Evolutionary conservation across 2,797 vertebrate genomes (phyloP).

Genomic region (Esox lucius): DNA sequence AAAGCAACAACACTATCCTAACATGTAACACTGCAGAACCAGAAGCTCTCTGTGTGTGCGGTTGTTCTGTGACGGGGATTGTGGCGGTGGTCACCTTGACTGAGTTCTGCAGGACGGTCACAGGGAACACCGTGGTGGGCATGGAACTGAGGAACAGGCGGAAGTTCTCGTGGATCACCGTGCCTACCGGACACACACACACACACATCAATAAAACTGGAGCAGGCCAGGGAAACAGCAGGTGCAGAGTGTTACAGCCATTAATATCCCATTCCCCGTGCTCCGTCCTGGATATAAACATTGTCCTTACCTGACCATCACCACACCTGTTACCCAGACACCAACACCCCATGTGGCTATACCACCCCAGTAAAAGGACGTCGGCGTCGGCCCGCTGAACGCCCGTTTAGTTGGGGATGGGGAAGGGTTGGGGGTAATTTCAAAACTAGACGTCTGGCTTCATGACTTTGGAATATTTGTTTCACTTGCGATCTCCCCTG

Average conservation of each 20-base stretch:
- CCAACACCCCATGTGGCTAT: neutral
- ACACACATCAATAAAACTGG: neutral
- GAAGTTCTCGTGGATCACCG: constrained; percentile 77
- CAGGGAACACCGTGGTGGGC: constrained; percentile 81
- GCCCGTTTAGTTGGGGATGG: too few species aligned
- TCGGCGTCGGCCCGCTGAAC: too few species aligned
- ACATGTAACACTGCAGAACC: too few species aligned
- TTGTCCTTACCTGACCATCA: neutral
- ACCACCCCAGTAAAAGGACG: too few species aligned
- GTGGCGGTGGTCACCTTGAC: constrained; percentile 74
- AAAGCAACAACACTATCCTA: too few species aligned
- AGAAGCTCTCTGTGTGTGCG: too few species aligned
- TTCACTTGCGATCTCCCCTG: too few species aligned
- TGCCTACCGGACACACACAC: constrained; percentile 55
- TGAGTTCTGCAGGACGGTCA: constrained; percentile 85
- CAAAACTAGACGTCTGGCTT: too few species aligned
- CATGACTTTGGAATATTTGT: too few species aligned
- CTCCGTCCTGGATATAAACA: neutral
- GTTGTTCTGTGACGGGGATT: neutral
- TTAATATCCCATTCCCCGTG: neutral
- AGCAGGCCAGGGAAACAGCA: neutral
- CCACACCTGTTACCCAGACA: neutral
- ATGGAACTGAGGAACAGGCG: constrained; percentile 80
- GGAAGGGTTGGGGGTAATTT: too few species aligned
- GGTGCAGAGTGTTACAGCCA: neutral